Base-by-base conservation (phyloP, 2,888 invertebrate genomes). In the Thelaira solivaga region DNA sequence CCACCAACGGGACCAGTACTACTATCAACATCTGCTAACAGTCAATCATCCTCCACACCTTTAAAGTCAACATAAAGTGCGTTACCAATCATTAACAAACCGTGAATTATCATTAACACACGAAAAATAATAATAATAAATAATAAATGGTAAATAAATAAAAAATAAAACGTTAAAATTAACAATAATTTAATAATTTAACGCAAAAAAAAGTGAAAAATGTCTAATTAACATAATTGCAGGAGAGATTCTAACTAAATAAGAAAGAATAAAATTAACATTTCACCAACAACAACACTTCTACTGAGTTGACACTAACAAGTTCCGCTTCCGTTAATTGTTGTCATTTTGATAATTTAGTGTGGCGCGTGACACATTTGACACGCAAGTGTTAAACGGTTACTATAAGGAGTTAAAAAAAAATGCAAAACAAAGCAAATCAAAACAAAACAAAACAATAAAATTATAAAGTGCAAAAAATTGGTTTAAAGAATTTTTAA, bases 381-480 rank as follows among this genome's bases (percentile, higher is more conserved):
- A 80, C 82, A 81, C 72, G 79, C 81, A 80, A 73, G 82, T 82
- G 82, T 80, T 81, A 82, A 82, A 79, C 78, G 72, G 51, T 76
- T 62, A 47, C 57, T 59, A 68, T 64, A 67, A 77, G 65, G 62
- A 71, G 76, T 61, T 61, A 34, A 36, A 36, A 65, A 61, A 57
- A 65, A n/a, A n/a, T n/a, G n/a, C n/a, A n/a, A n/a, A n/a, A n/a
- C n/a, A n/a, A n/a, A n/a, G n/a, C n/a, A n/a, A n/a, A n/a, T n/a
- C n/a, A n/a, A n/a, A 11, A 43, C 34, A 62, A 49, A 31, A 59
- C 47, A 65, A 43, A 59, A 59, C 22, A 69, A 24, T 49, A 67
- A 62, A 64, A 53, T 76, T 59, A 36, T 55, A 62, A 55, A 72
- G 47, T 72, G 72, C 65, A 77, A 47, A 72, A 71, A 68, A 45